Conservation (phyloP, 2,888 invertebrate species). For the Abrostola triplasia region DNA sequence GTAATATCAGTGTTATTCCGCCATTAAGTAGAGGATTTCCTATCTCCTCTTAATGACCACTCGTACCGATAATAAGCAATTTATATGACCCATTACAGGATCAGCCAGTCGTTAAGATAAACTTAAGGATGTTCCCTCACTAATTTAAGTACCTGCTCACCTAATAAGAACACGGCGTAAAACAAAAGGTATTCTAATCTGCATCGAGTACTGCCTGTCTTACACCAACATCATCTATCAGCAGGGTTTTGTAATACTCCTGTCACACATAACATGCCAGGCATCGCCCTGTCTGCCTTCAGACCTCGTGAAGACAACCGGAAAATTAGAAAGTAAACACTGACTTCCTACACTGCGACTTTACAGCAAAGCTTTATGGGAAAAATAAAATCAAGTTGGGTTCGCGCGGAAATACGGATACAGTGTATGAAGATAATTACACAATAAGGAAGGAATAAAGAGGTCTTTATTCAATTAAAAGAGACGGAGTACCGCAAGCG, state of each 20-base stretch:
- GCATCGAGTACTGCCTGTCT: slow-evolving; percentile 13
- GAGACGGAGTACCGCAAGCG: slow-evolving; percentile 75
- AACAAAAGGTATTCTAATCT: slow-evolving; percentile 41
- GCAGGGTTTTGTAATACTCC: slow-evolving; percentile 70
- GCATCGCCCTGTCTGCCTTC: slow-evolving; percentile 70
- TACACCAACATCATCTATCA: slow-evolving; percentile 60
- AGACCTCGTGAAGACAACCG: slow-evolving; percentile 84
- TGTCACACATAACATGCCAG: slow-evolving; percentile 74
- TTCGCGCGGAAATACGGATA: slow-evolving; percentile 38
- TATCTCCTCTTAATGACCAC: slow-evolving; percentile 69
- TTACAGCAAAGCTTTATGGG: slow-evolving; percentile 63
- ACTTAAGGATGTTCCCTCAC: slow-evolving; percentile 65
- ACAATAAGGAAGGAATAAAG: slow-evolving; percentile 66
- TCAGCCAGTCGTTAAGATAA: slow-evolving; percentile 79
- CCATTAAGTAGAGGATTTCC: slow-evolving; percentile 58
- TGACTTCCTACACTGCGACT: slow-evolving; percentile 68
- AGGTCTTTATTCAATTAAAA: slow-evolving; percentile 83
- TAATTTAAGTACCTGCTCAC: slow-evolving; percentile 61
- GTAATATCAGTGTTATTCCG: slow-evolving; percentile 53
- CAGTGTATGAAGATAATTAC: slow-evolving; percentile 67
- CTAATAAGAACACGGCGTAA: slow-evolving; percentile 44
- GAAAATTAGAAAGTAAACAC: slow-evolving; percentile 87
- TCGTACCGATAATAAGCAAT: slow-evolving; percentile 76
- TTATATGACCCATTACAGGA: slow-evolving; percentile 80
- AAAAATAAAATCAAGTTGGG: slow-evolving; percentile 57